Evolutionary conservation across 1,140 invertebrate species (phyloP), one percentile per base, ranked within the genome.

Genomic region (Adoxophyes honmai): DNA sequence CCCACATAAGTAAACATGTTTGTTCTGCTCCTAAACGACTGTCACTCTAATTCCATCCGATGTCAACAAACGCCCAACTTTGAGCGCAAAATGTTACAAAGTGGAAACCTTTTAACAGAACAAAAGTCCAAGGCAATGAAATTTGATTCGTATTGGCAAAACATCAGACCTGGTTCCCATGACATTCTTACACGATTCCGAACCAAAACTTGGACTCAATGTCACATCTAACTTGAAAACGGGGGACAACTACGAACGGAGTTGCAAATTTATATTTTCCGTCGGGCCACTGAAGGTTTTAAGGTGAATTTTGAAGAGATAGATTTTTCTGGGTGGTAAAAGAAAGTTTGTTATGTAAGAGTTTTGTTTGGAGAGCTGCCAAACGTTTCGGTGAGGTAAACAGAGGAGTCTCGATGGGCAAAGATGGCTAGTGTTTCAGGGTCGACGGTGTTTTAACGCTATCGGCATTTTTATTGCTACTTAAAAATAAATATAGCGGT

Each of bases 71-170:
- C 21, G 2, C 21, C 21, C 21, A 28, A 28, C 21, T 28, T 28
- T 28, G 21, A 3, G 6, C 21, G 21, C 21, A 28, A 28, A 28
- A 28, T 28, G 21, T 28, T 28, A 6, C 2, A 28, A 28, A 28
- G 21, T 28, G 21, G 21, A 48, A 48, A 42, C 38, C 38, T 39
- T 39, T 8, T 42, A 42, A 15, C 9, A 9, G 13, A 42, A 42
- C 11, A 18, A 21, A 48, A 16, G 18, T 4, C 11, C 16, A n/a
- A 28, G 21, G 21, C 21, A 28, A 48, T 21, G 42, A 21, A 48
- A 48, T 48, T 48, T 28, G 6, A 48, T 11, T 21, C 18, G 42
- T 48, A 48, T 48, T 48, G 42, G 18, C 42, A 48, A 48, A 48
- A 28, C 18, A 28, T 48, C 42, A 48, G 11, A 48, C 42, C 42